These are phyloP conservation scores for Villa cingulata DNA, from an alignment of 2,888 invertebrate genomes.

Conservation along the genomic window DNA sequence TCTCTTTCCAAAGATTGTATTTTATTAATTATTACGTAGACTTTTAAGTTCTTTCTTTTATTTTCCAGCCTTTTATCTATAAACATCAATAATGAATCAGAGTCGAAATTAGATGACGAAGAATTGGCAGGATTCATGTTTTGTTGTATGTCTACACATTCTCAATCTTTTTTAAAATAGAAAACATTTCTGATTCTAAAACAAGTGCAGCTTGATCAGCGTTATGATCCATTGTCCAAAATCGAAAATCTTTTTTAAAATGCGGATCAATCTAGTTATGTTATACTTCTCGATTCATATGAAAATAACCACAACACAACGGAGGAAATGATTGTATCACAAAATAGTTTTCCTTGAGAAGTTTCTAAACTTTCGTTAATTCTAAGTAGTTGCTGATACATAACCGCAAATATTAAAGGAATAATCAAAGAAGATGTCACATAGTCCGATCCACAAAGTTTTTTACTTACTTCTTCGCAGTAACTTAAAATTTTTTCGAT, in stretches of 20 bases:
- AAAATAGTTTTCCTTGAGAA: not conserved
- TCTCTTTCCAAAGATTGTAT: too few species aligned
- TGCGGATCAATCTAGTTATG: not conserved
- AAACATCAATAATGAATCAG: too few species aligned
- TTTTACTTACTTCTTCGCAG: too few species aligned
- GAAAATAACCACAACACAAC: not conserved
- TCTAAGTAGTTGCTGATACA: not conserved
- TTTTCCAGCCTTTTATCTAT: too few species aligned
- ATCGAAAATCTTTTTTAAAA: conserved; percentile 2
- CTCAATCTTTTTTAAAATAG: too few species aligned
- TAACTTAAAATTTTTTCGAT: not conserved
- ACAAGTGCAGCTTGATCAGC: not conserved
- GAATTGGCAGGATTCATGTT: too few species aligned
- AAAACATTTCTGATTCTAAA: not conserved
- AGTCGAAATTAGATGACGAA: too few species aligned
- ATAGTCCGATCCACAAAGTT: not conserved
- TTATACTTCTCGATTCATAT: not conserved
- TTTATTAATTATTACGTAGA: too few species aligned
- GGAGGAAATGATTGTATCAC: not conserved
- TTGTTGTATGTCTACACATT: too few species aligned
- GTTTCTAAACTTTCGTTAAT: not conserved
- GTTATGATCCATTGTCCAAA: not conserved
- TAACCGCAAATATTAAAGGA: not conserved
- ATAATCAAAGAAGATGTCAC: conserved; percentile 1
- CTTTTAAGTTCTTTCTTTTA: too few species aligned